These are phyloP conservation scores for Pachyseris speciosa DNA, from an alignment of 64 coral and sea anemone species.

Conservation along the genomic window DNA sequence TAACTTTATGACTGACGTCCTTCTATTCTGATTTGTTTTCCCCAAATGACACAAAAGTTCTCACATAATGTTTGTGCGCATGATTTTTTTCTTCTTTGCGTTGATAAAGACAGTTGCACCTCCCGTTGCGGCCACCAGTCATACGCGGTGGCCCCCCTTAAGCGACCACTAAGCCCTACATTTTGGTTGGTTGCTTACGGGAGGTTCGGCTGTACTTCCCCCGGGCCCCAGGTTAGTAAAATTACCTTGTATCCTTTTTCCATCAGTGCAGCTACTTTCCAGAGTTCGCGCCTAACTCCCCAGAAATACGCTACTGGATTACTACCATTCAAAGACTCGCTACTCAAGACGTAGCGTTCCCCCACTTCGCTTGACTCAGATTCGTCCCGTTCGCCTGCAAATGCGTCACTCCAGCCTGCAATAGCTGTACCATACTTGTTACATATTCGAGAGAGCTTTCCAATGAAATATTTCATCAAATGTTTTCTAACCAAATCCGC, in stretches of 20 bases:
- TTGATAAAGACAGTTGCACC: too few relatives aligned
- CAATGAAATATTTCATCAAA: constrained; percentile 43
- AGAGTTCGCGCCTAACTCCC: neutral
- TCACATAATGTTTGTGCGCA: too few relatives aligned
- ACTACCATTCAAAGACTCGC: neutral
- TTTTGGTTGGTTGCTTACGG: too few relatives aligned
- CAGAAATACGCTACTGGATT: neutral
- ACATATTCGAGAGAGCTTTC: neutral
- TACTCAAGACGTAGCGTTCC: neutral
- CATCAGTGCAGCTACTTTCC: neutral
- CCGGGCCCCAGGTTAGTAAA: too few relatives aligned
- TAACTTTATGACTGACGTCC: too few relatives aligned
- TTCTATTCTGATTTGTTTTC: too few relatives aligned
- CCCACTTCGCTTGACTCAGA: neutral
- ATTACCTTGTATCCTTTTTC: constrained; percentile 14
- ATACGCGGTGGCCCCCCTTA: too few relatives aligned
- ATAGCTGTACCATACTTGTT: neutral
- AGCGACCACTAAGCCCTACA: too few relatives aligned
- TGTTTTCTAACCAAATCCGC: neutral
- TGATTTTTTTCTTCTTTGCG: too few relatives aligned
- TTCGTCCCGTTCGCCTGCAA: neutral
- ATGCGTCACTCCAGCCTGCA: constrained; percentile 42
- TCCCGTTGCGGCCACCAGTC: too few relatives aligned
- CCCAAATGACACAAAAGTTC: too few relatives aligned
- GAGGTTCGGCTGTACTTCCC: too few relatives aligned